Conservation (phyloP, 2,888 invertebrate species). For the Leucophora obtusa region DNA sequence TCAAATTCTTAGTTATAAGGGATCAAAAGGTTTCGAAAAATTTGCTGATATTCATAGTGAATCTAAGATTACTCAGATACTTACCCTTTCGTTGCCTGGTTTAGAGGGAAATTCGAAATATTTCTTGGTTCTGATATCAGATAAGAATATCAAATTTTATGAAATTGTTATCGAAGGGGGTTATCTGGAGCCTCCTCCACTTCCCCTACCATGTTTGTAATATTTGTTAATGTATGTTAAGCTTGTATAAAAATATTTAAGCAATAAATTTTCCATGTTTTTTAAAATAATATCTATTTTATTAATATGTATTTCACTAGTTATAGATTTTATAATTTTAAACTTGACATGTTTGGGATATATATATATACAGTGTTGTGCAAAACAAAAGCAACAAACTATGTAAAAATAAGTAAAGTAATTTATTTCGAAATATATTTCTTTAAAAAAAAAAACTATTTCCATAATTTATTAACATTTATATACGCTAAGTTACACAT, state of each 20-base stretch:
- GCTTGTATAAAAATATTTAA: background rate
- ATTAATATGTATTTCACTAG: too few species aligned
- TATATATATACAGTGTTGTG: too few species aligned
- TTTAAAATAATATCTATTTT: too few species aligned
- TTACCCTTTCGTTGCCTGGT: conserved; percentile 64
- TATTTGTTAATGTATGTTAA: background rate
- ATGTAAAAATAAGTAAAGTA: too few species aligned
- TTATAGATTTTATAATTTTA: too few species aligned
- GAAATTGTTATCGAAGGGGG: conserved; percentile 70
- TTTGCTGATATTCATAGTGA: conserved; percentile 69
- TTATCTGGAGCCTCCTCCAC: conserved; percentile 52
- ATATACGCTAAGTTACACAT: too few species aligned
- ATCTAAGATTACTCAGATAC: conserved; percentile 66
- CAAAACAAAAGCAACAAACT: too few species aligned
- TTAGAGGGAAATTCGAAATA: conserved; percentile 62
- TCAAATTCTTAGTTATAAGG: conserved; percentile 74
- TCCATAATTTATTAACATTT: too few species aligned
- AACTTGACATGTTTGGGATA: too few species aligned
- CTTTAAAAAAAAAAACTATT: too few species aligned
- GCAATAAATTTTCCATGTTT: background rate
- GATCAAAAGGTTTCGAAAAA: conserved; percentile 76
- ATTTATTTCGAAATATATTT: too few species aligned
- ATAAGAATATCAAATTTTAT: conserved; percentile 69
- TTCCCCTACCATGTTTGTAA: conserved; percentile 32
- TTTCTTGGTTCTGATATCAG: conserved; percentile 67